Conservation (phyloP, 2,888 invertebrate genomes). For the Iselma pallidipennis region DNA sequence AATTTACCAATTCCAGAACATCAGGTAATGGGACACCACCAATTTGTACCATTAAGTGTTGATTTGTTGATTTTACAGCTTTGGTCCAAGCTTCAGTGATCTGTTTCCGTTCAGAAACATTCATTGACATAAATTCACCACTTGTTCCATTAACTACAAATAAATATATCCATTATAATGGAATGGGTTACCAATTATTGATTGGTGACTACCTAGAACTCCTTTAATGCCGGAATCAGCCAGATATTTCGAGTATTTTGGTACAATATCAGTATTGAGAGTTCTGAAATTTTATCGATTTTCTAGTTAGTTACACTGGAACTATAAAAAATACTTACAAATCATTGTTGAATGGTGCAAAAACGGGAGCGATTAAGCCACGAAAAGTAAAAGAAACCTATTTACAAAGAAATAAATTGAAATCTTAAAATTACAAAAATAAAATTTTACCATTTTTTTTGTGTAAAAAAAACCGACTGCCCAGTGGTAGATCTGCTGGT, state of each 20-base stretch:
- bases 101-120: conserved; percentile 67
- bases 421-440: not conserved
- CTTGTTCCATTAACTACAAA: conserved; percentile 76
- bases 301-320: not conserved
- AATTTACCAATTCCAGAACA: conserved; percentile 69
- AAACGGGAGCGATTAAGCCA: conserved; percentile 73
- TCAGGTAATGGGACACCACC: conserved; percentile 72
- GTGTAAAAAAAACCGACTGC: no score
- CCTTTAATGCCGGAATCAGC: conserved; percentile 65
- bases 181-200: no score
- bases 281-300: conserved; percentile 29
- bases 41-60: conserved; percentile 72
- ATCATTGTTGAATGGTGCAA: conserved; percentile 69
- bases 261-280: conserved; percentile 48
- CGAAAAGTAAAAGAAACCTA: conserved; percentile 61
- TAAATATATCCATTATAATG: no score
- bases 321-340: conserved; percentile 48
- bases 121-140: conserved; percentile 75
- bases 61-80: conserved; percentile 59
- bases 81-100: conserved; percentile 68
- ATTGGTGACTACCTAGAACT: conserved; percentile 67
- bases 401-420: conserved; percentile 17
- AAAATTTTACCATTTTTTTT: not conserved
- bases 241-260: conserved; percentile 68
- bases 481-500: no score